Percentiles rank a stretch among this genome's conserved stretches.
These are phyloP conservation scores for Asarcornis scutulata DNA, from an alignment of 2,113 vertebrate species.

Conservation along the genomic window DNA sequence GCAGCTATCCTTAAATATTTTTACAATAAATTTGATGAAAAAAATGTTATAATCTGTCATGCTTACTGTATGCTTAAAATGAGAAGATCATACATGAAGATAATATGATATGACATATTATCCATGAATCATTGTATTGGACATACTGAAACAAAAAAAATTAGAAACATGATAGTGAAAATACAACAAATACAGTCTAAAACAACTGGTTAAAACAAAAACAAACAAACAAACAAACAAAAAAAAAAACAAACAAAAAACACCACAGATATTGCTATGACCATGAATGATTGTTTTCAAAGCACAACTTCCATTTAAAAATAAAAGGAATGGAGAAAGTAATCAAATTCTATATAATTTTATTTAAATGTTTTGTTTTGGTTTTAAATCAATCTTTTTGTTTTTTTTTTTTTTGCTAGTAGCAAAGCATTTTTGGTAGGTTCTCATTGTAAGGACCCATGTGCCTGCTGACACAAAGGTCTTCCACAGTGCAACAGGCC, in stretches of 20 bases:
- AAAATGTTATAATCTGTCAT: not conserved
- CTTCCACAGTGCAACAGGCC: not conserved
- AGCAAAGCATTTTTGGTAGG: not conserved
- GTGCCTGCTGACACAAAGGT: accelerated
- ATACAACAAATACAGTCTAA: not conserved
- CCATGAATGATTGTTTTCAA: not conserved
- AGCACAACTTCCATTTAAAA: not conserved
- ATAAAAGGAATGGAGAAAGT: not conserved
- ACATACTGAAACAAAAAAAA: not conserved
- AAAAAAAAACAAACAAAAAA: too few species aligned
- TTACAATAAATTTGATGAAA: not conserved
- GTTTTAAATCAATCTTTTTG: not conserved
- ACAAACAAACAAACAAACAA: too few species aligned
- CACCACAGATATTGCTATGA: not conserved
- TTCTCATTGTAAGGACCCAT: not conserved
- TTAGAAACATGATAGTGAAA: not conserved
- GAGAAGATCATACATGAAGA: not conserved
- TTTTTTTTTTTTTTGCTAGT: not conserved
- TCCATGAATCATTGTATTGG: not conserved
- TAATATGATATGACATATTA: not conserved
- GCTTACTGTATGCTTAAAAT: not conserved
- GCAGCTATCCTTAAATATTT: constrained; percentile 41
- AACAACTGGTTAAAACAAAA: not conserved
- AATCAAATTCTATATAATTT: not conserved
- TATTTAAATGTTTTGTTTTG: not conserved